Percentiles rank a stretch among this genome's conserved stretches.
phyloP scores from a whole-genome alignment of 2,797 vertebrate species.

The Aulostomus chinensis region DNA sequence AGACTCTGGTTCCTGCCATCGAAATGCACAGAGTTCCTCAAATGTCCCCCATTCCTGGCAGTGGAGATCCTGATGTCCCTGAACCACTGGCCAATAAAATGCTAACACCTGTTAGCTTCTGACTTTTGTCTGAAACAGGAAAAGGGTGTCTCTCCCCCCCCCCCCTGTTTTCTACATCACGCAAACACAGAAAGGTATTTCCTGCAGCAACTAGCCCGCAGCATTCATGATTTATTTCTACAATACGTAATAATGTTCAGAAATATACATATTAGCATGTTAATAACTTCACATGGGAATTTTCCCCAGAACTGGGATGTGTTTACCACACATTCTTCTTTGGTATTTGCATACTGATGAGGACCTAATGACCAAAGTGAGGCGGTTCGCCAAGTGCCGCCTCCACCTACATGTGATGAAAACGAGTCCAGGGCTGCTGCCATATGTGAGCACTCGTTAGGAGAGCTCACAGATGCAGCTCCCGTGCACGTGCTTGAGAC shows the following conservation, averaged over 20 bases:
- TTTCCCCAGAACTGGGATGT: neutral
- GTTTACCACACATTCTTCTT: constrained; percentile 14
- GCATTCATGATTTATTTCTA: neutral
- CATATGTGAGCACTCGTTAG: constrained; percentile 54
- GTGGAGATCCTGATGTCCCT: too few relatives aligned
- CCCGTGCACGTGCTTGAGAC: too few relatives aligned
- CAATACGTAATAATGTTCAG: neutral
- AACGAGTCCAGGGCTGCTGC: constrained; percentile 40
- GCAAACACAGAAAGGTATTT: too few relatives aligned
- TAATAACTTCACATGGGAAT: constrained; percentile 3
- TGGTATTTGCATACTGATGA: constrained; percentile 53
- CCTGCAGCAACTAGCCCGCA: neutral
- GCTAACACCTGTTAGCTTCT: too few relatives aligned
- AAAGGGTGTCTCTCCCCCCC: too few relatives aligned
- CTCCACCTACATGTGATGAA: constrained; percentile 64
- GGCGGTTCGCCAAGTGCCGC: constrained; percentile 42
- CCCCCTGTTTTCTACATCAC: too few relatives aligned
- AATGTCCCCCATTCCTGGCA: too few relatives aligned
- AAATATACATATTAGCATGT: neutral
- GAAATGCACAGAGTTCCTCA: too few relatives aligned
- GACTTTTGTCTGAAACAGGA: too few relatives aligned
- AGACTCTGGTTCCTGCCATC: too few relatives aligned
- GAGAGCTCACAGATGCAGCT: constrained; percentile 34
- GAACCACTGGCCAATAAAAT: too few relatives aligned
- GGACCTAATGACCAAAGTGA: constrained; percentile 61